Evolutionary conservation across 2,797 vertebrate genomes (phyloP).

Genomic region (Danionella dracula): DNA sequence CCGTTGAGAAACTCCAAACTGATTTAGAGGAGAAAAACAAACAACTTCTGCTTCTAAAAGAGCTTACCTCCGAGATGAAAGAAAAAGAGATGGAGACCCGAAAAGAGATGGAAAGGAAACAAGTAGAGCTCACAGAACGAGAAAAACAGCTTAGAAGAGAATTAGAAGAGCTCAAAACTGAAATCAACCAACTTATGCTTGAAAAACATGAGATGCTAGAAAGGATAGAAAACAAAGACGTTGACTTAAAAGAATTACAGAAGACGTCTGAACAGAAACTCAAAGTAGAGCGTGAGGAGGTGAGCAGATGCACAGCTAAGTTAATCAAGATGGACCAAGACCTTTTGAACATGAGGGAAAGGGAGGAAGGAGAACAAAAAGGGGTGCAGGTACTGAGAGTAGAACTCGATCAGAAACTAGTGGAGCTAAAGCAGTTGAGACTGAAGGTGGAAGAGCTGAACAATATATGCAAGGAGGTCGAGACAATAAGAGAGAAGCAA

Average conservation of each 20-base stretch:
- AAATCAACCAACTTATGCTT: background rate
- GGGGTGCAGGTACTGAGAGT: slow-evolving; percentile 17
- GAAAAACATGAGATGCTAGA: background rate
- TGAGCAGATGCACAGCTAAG: slow-evolving; percentile 3
- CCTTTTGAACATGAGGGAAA: background rate
- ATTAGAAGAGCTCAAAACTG: slow-evolving; percentile 5
- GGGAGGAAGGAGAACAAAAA: slow-evolving; percentile 12
- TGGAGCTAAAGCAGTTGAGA: slow-evolving; percentile 5
- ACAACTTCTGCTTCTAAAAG: background rate
- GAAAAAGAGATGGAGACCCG: slow-evolving; percentile 1
- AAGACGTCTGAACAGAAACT: slow-evolving; percentile 1
- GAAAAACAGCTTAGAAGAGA: slow-evolving; percentile 6
- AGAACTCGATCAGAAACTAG: slow-evolving; percentile 20
- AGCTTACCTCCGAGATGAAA: slow-evolving; percentile 20
- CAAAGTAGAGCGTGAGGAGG: background rate
- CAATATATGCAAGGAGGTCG: background rate
- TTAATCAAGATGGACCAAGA: background rate
- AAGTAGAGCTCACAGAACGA: background rate
- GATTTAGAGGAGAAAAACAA: slow-evolving; percentile 46
- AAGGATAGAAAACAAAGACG: background rate
- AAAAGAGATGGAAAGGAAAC: background rate
- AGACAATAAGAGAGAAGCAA: slow-evolving; percentile 9
- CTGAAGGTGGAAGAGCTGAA: slow-evolving; percentile 20
- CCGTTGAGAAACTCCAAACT: slow-evolving; percentile 13
- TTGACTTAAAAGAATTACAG: slow-evolving; percentile 7